These are phyloP conservation scores for Podarcis raffonei DNA, from an alignment of 2,113 vertebrate genomes.

Conservation along the genomic window DNA sequence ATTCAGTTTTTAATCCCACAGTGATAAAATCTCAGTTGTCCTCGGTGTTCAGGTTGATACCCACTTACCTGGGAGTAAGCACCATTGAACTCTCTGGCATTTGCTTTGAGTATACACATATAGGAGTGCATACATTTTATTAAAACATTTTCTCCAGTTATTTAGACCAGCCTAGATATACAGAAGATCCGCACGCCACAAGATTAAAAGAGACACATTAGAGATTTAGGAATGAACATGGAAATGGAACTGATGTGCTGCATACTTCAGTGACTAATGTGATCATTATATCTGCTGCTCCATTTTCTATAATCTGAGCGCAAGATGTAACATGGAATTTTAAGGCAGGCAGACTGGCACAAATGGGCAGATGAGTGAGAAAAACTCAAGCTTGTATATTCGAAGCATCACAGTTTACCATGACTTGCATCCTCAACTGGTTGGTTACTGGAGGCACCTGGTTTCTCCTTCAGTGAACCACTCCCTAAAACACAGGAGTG, in stretches of 20 bases:
- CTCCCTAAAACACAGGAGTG: not conserved
- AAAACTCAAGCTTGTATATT: not conserved
- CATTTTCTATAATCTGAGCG: constrained; percentile 27
- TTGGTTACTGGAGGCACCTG: not conserved
- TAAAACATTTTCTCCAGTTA: not conserved
- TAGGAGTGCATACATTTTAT: accelerated
- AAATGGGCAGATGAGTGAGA: not conserved
- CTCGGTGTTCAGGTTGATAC: not conserved
- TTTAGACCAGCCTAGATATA: not conserved
- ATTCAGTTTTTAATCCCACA: too few species aligned
- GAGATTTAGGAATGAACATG: constrained; percentile 8
- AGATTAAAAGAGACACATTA: constrained; percentile 8
- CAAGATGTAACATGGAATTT: constrained; percentile 46
- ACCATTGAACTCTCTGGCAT: not conserved
- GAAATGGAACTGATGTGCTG: constrained; percentile 7
- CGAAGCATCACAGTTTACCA: not conserved
- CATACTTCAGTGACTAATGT: constrained; percentile 23
- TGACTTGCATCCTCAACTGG: not conserved
- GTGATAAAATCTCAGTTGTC: not conserved
- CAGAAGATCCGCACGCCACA: not conserved
- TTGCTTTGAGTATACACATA: not conserved
- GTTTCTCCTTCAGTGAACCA: not conserved
- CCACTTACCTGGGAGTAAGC: not conserved
- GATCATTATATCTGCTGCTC: constrained; percentile 26
- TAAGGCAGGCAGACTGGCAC: constrained; percentile 24